phyloP scores from a whole-genome alignment of 2,888 invertebrate genomes.

The Napeogenes inachia region DNA sequence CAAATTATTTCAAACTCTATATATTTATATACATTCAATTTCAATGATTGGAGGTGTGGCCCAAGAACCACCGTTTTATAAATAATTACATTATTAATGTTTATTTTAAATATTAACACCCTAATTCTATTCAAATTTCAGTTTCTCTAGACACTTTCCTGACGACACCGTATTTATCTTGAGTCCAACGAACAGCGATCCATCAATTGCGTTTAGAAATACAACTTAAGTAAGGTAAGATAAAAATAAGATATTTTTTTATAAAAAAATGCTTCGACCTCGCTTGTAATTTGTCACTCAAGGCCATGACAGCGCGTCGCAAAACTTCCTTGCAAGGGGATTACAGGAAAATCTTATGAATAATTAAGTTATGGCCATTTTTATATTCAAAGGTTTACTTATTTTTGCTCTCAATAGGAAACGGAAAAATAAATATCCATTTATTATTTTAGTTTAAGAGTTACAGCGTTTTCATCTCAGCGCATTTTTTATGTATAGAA shows the following conservation, averaged over 20 bases:
- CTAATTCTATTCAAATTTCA: constrained; percentile 26
- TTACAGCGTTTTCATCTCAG: too few relatives aligned
- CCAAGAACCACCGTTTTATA: too few relatives aligned
- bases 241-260: constrained; percentile 37
- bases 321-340: constrained; percentile 54
- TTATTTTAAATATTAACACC: too few relatives aligned
- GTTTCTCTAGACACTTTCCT: constrained; percentile 22
- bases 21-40: too few relatives aligned
- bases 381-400: constrained; percentile 46
- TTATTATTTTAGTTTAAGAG: too few relatives aligned
- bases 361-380: constrained; percentile 69
- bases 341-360: constrained; percentile 68
- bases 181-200: constrained; percentile 29
- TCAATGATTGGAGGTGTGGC: too few relatives aligned
- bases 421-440: background rate
- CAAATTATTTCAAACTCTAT: too few relatives aligned
- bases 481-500: too few relatives aligned
- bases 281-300: constrained; percentile 69
- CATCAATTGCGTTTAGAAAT: constrained; percentile 33
- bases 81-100: too few relatives aligned
- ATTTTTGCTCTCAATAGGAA: constrained; percentile 25
- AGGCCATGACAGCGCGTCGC: constrained; percentile 57
- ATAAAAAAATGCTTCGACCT: constrained; percentile 48
- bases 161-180: constrained; percentile 30
- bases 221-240: constrained; percentile 32